Conservation (phyloP, 1,140 invertebrate genomes). For the Thaumatotibia leucotreta region DNA sequence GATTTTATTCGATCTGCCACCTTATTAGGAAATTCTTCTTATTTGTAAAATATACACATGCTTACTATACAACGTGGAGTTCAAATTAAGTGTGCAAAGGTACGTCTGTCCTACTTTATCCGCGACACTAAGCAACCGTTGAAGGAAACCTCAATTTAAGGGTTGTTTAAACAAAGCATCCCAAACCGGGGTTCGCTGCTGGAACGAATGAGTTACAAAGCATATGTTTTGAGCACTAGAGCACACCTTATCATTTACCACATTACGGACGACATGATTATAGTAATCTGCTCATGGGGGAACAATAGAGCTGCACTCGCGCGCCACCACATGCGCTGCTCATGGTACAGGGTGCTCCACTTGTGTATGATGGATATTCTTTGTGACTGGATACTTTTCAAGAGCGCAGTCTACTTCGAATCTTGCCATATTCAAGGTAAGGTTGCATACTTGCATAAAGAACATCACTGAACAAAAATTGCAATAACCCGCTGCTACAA, state of each 20-base stretch:
- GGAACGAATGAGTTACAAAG: conserved; percentile 67
- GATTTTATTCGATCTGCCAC: no score
- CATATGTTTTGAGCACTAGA: conserved; percentile 71
- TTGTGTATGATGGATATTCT: conserved; percentile 6
- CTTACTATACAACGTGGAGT: no score
- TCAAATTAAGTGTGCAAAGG: no score
- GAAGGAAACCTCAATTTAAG: conserved; percentile 32
- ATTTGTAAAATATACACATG: no score
- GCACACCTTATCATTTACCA: conserved; percentile 72
- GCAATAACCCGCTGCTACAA: no score
- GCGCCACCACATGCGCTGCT: conserved; percentile 49
- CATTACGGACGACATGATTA: conserved; percentile 72
- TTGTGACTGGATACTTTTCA: no score
- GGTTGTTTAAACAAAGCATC: conserved; percentile 50
- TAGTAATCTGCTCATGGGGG: conserved; percentile 71
- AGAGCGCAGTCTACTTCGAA: no score
- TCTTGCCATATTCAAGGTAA: no score
- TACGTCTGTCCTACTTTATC: not conserved
- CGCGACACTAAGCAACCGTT: not conserved
- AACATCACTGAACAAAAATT: no score
- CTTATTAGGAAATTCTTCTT: no score
- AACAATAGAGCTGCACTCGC: conserved; percentile 60
- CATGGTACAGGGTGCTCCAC: conserved; percentile 36
- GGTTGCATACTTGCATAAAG: no score
- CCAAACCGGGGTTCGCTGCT: conserved; percentile 33